phyloP scores from a whole-genome alignment of 2,113 vertebrate genomes.

The Tragelaphus strepsiceros region DNA sequence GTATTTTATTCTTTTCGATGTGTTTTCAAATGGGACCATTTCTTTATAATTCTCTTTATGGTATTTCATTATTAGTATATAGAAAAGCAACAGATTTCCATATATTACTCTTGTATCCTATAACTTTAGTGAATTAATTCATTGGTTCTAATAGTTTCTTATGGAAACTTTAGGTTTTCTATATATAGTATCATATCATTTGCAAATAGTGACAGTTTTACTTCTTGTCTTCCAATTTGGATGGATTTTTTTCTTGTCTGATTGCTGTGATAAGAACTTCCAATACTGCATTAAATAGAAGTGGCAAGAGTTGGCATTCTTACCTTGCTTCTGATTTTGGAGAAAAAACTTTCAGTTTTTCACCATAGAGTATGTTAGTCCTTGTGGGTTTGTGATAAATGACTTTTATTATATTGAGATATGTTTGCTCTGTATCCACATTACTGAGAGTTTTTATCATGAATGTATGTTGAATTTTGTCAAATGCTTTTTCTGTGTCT shows the following conservation, averaged over 20 bases:
- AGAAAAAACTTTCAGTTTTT: not conserved
- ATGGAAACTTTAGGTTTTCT: not conserved
- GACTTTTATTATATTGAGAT: not conserved
- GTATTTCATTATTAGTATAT: not conserved
- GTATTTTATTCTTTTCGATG: not conserved
- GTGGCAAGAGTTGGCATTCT: not conserved
- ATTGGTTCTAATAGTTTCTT: not conserved
- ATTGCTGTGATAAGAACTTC: not conserved
- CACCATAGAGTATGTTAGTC: not conserved
- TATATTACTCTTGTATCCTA: not conserved
- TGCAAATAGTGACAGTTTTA: not conserved
- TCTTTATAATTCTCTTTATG: not conserved
- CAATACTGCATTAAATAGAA: not conserved
- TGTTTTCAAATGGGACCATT: not conserved
- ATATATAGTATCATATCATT: not conserved
- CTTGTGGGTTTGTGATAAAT: not conserved
- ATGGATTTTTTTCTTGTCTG: not conserved
- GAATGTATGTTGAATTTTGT: not conserved
- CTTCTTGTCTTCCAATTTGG: not conserved
- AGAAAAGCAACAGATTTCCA: not conserved
- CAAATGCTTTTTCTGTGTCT: not conserved
- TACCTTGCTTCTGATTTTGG: not conserved
- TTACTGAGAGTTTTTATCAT: not conserved
- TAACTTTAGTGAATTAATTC: not conserved
- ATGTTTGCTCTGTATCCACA: not conserved